Conservation (phyloP, 92 coral and sea anemone genomes). For the Actinernus sp. region DNA sequence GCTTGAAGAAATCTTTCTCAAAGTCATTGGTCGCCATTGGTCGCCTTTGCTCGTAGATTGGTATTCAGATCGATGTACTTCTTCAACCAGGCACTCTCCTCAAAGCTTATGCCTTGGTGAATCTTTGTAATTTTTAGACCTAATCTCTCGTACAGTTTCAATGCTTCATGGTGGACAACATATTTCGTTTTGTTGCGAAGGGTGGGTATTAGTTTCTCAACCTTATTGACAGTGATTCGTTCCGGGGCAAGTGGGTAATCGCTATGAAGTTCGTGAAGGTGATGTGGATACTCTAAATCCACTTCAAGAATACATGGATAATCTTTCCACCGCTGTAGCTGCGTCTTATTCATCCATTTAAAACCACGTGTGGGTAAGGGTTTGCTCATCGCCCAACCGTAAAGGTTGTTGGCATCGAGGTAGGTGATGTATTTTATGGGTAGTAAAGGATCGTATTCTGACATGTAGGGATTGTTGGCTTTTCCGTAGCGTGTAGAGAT, state of each 20-base stretch:
- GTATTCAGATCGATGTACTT: slow-evolving; percentile 39
- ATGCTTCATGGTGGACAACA: slow-evolving; percentile 24
- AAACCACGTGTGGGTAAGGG: slow-evolving; percentile 14
- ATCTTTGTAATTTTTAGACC: slow-evolving; percentile 42
- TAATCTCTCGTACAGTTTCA: slow-evolving; percentile 16
- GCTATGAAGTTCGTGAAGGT: too few relatives aligned
- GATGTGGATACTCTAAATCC: too few relatives aligned
- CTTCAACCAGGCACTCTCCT: slow-evolving; percentile 46
- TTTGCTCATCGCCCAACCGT: slow-evolving; percentile 51
- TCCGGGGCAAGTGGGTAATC: too few relatives aligned
- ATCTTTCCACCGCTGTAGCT: slow-evolving; percentile 6
- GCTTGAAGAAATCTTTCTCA: slow-evolving; percentile 48
- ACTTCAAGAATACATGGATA: slow-evolving; percentile 43
- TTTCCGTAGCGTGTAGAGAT: slow-evolving; percentile 12
- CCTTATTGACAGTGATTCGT: neutral
- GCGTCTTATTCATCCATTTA: slow-evolving; percentile 28
- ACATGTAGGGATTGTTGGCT: slow-evolving; percentile 38
- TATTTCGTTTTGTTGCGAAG: slow-evolving; percentile 25
- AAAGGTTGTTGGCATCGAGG: slow-evolving; percentile 25
- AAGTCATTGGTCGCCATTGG: too few relatives aligned
- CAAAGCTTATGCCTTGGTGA: slow-evolving; percentile 36
- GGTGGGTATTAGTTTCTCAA: slow-evolving; percentile 29
- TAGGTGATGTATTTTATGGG: slow-evolving; percentile 30
- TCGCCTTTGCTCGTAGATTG: slow-evolving; percentile 37
- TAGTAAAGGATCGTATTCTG: slow-evolving; percentile 4